Evolutionary conservation across 2,797 vertebrate species (phyloP).

Genomic region (Myripristis murdjan): DNA sequence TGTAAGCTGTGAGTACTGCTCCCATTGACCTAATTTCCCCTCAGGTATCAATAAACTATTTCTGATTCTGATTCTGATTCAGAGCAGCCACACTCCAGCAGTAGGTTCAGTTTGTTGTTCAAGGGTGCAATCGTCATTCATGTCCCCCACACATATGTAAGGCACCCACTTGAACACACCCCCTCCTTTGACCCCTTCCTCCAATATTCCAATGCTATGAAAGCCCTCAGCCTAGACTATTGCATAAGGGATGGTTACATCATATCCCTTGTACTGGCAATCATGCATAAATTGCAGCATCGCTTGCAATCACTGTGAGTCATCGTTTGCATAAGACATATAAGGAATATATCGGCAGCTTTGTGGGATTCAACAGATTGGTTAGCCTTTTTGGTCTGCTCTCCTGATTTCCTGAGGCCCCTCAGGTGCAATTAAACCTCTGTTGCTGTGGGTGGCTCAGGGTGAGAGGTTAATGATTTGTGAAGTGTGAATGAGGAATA

Average conservation of each 20-base stretch:
- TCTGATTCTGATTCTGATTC: no score
- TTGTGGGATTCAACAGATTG: not conserved
- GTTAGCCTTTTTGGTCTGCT: not conserved
- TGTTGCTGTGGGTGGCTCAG: no score
- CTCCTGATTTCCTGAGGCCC: no score
- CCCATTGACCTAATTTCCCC: no score
- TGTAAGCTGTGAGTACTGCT: no score
- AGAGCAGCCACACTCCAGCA: not conserved
- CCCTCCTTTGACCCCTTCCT: not conserved
- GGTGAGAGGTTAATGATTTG: no score
- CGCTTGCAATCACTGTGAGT: not conserved
- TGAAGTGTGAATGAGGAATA: no score
- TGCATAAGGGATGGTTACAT: not conserved
- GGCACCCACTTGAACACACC: no score
- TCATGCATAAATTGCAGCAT: not conserved
- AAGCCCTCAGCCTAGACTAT: no score
- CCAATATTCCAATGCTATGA: not conserved
- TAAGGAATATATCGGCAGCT: not conserved
- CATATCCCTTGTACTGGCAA: not conserved
- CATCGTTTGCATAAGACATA: not conserved
- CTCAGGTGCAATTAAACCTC: no score
- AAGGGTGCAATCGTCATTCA: not conserved
- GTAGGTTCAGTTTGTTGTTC: not conserved
- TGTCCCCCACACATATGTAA: not conserved
- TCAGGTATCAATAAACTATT: no score